These are phyloP conservation scores for Dreissena polymorpha DNA, from an alignment of 1,140 invertebrate genomes.

Conservation along the genomic window DNA sequence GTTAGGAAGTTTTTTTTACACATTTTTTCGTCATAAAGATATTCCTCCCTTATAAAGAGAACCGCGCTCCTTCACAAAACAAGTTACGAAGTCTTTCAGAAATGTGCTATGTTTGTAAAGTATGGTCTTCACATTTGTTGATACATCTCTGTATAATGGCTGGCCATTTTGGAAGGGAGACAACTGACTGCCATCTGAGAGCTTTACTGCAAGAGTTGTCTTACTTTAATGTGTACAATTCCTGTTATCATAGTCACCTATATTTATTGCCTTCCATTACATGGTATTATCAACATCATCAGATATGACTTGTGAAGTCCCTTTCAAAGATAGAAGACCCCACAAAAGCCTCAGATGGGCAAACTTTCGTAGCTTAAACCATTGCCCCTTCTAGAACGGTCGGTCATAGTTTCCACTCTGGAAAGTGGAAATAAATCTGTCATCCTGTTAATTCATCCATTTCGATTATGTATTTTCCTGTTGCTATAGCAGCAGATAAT, in stretches of 20 bases:
- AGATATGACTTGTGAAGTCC: constrained; percentile 46
- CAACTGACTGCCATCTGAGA: too few relatives aligned
- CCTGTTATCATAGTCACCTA: neutral
- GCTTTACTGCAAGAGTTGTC: too few relatives aligned
- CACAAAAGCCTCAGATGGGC: neutral
- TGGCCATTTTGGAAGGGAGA: constrained; percentile 2
- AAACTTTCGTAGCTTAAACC: constrained; percentile 10
- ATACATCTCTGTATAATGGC: constrained; percentile 50
- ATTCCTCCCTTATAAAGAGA: constrained; percentile 43
- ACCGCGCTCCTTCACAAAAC: constrained; percentile 48
- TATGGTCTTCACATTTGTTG: constrained; percentile 55
- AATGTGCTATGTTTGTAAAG: constrained; percentile 53
- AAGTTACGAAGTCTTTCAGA: constrained; percentile 55
- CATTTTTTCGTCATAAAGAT: constrained; percentile 40
- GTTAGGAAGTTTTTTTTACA: constrained; percentile 38
- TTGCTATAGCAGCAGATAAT: constrained; percentile 37
- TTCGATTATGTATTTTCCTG: constrained; percentile 51
- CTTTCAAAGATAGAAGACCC: neutral
- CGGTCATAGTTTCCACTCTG: constrained; percentile 21
- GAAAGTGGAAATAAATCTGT: constrained; percentile 46
- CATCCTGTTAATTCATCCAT: constrained; percentile 45
- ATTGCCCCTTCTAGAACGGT: neutral
- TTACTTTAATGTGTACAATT: too few relatives aligned
- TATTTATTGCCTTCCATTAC: constrained; percentile 38
- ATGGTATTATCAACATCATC: neutral